Evolutionary conservation across 2,113 vertebrate genomes (phyloP), one percentile per base, ranked within the genome.

Genomic region (Charadrius vociferus): DNA sequence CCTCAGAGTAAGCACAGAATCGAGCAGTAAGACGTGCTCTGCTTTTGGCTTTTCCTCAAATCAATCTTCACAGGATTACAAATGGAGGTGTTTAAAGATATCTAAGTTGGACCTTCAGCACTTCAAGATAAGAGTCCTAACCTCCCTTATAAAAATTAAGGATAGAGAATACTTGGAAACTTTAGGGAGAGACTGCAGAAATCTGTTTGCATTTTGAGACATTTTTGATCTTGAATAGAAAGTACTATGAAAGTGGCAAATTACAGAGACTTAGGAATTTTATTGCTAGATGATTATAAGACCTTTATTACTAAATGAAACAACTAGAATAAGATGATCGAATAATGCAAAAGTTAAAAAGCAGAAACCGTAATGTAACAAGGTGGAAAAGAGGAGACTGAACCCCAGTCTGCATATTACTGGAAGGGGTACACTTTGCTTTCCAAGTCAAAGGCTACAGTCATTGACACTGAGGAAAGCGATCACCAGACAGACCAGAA

Each of bases 351-450:
- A 4, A 81, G 13, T 21, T 36, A 68, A 77, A 80, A 68, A 0
- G 5, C 14, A 73, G 2, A 52, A 72, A 8, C 29, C 3, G 2
- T 27, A 80, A 39, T 0, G 1, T 26, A 62, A 58, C 34, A 36
- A 12, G 12, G 29, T 58, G 24, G 10, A 58, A 55, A 55, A 68
- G 23, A 82, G 20, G 20, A 79, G 27, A 58, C 49, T 24, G 36
- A 74, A 39, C 8, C 16, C 23, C 39, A 81, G 23, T 13, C 27
- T 79, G 32, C 13, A 13, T n/a, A 56, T 83, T 66, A 53, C 0
- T 81, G 34, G 1, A 55, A 91, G 34, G 10, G 21, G 5, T 10
- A 53, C 30, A 8, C 59, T 23, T 74, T n/a, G 13, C 29, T 23
- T 91, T 74, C 29, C 27, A 71, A 41, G 27, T 52, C 34, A 90